Evolutionary conservation across 2,113 vertebrate species (phyloP), one percentile per base, ranked within the genome.

Genomic region (Nettapus auritus): DNA sequence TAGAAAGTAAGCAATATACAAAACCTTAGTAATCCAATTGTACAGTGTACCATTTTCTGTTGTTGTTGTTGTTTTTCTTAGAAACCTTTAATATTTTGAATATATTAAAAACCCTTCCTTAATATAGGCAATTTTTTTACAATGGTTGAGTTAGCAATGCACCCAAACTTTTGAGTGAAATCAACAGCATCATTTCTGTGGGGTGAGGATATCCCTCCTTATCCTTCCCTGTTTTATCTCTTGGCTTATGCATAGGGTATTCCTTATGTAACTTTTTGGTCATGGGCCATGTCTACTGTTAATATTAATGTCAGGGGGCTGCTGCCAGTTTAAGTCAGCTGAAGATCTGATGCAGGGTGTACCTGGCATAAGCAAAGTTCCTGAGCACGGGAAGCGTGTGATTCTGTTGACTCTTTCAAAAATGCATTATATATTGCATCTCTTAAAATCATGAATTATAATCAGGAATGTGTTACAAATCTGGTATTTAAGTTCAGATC

Each of bases 391-490:
- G 74, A 93, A 90, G 67, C 86, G 82, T 89, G 86, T 73, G 93
- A 80, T 95, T 94, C 83, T 82, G 77, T 57, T 79, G 90, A 89
- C 90, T 75, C 88, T 94, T 90, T 87, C 25, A 78, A 81, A 91
- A 82, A 84, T 12, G 31, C 77, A 89, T 40, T 84, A 85, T 87
- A 63, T 13, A 62, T 48, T 22, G 57, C 70, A 76, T 82, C 81
- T 36, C 81, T 81, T 62, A 57, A 76, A 82, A 84, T 94, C 82
- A 88, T 63, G 91, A 77, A 66, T 44, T 82, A 28, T 52, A 88
- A 71, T 75, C 38, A 53, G 55, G 96, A 95, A 96, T 96, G 93
- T 95, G 93, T 96, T 95, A 79, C 96, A 84, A 97, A 97, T 97
- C 82, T 55, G 96, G 86, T 76, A 95, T 95, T 95, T 90, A 67